Conservation (phyloP, 2,113 vertebrate genomes). For the Heliornis fulica region DNA sequence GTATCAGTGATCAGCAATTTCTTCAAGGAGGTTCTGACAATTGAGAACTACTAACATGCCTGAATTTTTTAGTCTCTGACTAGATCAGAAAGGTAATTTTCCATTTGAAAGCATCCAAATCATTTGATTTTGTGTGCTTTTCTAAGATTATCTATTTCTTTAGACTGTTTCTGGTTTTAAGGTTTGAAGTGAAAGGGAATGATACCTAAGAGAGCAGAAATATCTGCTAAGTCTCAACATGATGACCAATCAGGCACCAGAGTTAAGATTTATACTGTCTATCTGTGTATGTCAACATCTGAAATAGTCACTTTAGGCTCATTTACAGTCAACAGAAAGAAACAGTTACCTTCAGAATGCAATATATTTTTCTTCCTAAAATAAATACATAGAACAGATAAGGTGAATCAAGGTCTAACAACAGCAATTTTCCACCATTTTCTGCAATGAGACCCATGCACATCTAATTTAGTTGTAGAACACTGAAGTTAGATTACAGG, state of each 20-base stretch:
- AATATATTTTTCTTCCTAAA: background rate
- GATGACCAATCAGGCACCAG: background rate
- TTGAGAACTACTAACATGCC: background rate
- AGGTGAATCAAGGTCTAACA: background rate
- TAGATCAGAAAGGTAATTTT: background rate
- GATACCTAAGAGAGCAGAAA: background rate
- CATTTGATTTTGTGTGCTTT: background rate
- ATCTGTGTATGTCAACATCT: background rate
- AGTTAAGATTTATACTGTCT: background rate
- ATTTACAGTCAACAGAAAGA: background rate
- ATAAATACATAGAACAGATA: background rate
- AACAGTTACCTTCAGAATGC: background rate
- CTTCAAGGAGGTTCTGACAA: background rate
- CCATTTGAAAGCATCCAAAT: background rate
- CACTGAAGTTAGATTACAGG: background rate
- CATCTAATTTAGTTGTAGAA: background rate
- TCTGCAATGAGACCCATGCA: background rate
- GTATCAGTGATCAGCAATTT: background rate
- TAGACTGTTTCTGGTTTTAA: background rate
- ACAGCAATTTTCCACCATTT: background rate
- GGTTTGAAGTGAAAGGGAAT: background rate
- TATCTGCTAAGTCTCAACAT: background rate
- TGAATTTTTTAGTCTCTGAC: background rate
- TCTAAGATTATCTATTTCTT: background rate
- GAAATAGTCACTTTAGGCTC: background rate